These are phyloP conservation scores for Menura novaehollandiae DNA, from an alignment of 2,113 vertebrate genomes.

Conservation along the genomic window DNA sequence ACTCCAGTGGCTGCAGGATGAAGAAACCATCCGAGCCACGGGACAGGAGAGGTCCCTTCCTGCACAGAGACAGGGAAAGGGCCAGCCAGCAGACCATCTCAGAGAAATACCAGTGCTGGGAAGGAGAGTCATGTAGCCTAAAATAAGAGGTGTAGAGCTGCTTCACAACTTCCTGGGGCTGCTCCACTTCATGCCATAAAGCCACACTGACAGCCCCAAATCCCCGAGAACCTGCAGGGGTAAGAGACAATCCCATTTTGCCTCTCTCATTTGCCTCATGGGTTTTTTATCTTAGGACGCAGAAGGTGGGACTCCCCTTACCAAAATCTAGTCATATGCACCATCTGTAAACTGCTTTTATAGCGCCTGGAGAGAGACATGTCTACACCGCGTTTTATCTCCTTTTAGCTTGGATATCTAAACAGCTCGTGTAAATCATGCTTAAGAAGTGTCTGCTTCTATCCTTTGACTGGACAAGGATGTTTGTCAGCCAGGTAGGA, in stretches of 20 bases:
- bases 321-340: neutral
- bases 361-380: neutral
- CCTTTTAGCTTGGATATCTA: neutral
- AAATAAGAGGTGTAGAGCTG: neutral
- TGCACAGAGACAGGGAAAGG: neutral
- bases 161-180: neutral
- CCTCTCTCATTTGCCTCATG: neutral
- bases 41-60: neutral
- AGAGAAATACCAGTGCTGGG: fast-evolving
- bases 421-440: neutral
- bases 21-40: fast-evolving
- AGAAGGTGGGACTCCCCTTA: neutral
- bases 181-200: neutral
- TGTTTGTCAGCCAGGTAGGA: neutral
- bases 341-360: neutral
- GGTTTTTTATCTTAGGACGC: neutral
- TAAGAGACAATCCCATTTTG: neutral
- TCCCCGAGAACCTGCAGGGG: neutral
- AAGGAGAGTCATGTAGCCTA: neutral
- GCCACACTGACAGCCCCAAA: neutral
- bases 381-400: neutral
- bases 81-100: neutral
- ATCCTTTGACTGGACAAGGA: neutral
- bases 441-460: neutral
- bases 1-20: neutral